Evolutionary conservation across 2,888 invertebrate genomes (phyloP).

Genomic region (Tortricodes alternella): DNA sequence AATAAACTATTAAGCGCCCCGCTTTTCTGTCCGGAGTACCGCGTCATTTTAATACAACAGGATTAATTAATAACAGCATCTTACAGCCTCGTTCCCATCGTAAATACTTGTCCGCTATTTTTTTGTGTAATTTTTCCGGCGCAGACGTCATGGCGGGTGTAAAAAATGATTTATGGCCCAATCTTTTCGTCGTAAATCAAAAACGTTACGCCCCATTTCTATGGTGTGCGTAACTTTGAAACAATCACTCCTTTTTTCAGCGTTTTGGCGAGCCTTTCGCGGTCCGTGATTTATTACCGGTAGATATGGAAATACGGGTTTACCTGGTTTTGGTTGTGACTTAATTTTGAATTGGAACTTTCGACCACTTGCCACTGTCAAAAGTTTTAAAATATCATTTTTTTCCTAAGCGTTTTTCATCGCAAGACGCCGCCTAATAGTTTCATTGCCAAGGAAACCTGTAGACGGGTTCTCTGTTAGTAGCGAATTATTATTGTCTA

Average conservation of each 20-base stretch:
- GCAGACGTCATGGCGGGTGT: conserved; percentile 45
- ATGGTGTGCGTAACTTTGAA: conserved; percentile 48
- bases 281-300: conserved; percentile 36
- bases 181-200: conserved; percentile 78
- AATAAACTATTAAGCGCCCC: conserved; percentile 28
- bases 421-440: too few relatives aligned
- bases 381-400: too few relatives aligned
- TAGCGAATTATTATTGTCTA: too few relatives aligned
- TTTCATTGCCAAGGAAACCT: too few relatives aligned
- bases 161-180: conserved; percentile 68
- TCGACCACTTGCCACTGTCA: too few relatives aligned
- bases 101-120: conserved; percentile 52
- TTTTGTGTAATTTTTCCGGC: conserved; percentile 55
- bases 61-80: conserved; percentile 59
- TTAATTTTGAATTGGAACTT: neutral
- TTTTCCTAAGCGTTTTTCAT: too few relatives aligned
- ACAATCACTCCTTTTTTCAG: conserved; percentile 47
- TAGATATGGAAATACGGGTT: conserved; percentile 33
- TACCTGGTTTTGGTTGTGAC: neutral
- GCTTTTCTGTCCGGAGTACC: conserved; percentile 38
- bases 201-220: conserved; percentile 49
- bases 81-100: conserved; percentile 41
- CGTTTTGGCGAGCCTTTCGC: conserved; percentile 33
- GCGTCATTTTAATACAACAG: conserved; percentile 49
- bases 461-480: too few relatives aligned